These are phyloP conservation scores for Micrasema minimum DNA, from an alignment of 1,140 invertebrate species.

Conservation along the genomic window DNA sequence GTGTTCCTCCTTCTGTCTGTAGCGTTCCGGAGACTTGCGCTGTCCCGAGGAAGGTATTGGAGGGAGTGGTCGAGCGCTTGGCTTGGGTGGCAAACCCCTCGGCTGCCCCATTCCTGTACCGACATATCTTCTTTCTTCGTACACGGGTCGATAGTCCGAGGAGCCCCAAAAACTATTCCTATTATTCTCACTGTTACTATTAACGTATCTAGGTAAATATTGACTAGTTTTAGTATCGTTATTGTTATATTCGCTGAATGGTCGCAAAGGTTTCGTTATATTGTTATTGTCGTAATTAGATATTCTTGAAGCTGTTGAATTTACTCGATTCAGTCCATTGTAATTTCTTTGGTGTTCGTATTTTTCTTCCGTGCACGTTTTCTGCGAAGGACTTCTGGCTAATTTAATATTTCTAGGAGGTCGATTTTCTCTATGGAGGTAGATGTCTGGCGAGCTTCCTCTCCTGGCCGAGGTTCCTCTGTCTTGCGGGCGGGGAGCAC, in stretches of 20 bases:
- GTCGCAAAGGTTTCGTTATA: constrained; percentile 54
- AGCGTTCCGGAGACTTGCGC: background rate
- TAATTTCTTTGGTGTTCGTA: constrained; percentile 43
- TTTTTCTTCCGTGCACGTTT: constrained; percentile 43
- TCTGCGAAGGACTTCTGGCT: constrained; percentile 56
- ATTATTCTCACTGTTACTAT: constrained; percentile 37
- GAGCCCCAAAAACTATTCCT: constrained; percentile 50
- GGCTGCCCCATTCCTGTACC: constrained; percentile 25
- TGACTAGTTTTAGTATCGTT: constrained; percentile 50
- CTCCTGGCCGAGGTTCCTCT: constrained; percentile 55
- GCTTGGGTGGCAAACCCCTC: constrained; percentile 45
- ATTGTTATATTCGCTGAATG: constrained; percentile 61
- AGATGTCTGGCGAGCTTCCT: constrained; percentile 65
- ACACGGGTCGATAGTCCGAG: constrained; percentile 49
- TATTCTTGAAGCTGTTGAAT: constrained; percentile 51
- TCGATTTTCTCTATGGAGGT: constrained; percentile 55
- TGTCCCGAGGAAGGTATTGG: constrained; percentile 16
- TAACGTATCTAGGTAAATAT: constrained; percentile 47
- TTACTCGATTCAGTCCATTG: constrained; percentile 42
- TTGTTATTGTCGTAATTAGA: constrained; percentile 42
- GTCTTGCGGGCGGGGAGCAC: constrained; percentile 44
- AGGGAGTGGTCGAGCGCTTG: constrained; percentile 32
- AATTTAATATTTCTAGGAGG: constrained; percentile 55
- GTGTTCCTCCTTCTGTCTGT: constrained; percentile 1
- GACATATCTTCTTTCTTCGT: constrained; percentile 33